Base-by-base conservation (phyloP, 2,113 vertebrate species). In the Chaenogobius annularis region DNA sequence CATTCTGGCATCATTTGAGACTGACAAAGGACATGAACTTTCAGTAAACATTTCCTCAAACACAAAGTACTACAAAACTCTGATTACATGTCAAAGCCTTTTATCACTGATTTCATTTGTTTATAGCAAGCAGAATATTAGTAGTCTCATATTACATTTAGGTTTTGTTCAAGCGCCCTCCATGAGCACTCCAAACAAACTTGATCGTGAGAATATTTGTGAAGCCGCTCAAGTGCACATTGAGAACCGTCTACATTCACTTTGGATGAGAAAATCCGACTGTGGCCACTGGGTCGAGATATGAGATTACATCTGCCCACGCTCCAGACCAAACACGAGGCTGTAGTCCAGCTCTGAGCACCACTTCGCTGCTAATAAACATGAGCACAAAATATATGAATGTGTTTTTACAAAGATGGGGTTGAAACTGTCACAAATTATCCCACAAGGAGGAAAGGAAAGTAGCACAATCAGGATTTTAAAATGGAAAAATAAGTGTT, bases 161-260 rank as follows among this genome's bases (percentile, higher is more conserved):
- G 52, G n/a, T 55, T 40, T 14, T 15, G 23, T 66, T 70, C 0
- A 66, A 73, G 15, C 15, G 50, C 31, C 56, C 40, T 52, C n/a
- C 46, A 54, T 56, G 65, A 46, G 22, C 13, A 0, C 62, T 26
- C 43, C 54, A 73, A 70, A 78, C 40, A 73, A 26, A 69, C 68
- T n/a, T 67, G 46, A 58, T 64, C 31, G 48, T 58, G 63, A 46
- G 22, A 52, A 48, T 31, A 35, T 56, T 48, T 54, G 54, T 13
- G 19, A 11, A n/a, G 9, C 52, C 43, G 66, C 67, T 71, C 74
- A 67, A 73, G 47, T 72, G 79, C 69, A 74, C 73, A 74, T 40
- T 23, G 62, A 77, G 56, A 35, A 69, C 68, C 55, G 74, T 84
- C 77, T 82, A 75, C 82, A 71, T 80, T 72, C 69, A 71, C 26